These are phyloP conservation scores for Falco novaeseelandiae DNA, from an alignment of 2,797 vertebrate genomes.

Conservation along the genomic window DNA sequence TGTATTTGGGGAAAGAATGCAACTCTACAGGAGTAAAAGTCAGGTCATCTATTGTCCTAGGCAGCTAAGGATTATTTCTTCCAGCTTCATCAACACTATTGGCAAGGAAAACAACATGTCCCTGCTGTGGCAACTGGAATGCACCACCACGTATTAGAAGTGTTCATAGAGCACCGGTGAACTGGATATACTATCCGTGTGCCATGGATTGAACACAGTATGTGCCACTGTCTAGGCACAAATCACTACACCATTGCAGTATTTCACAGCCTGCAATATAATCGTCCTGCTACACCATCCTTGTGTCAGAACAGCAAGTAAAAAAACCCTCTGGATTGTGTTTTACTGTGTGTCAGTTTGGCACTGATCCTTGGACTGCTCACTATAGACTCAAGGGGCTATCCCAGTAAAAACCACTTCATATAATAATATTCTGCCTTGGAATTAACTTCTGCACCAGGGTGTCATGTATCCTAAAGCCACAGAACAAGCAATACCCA, in stretches of 20 bases:
- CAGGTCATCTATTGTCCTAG: not conserved
- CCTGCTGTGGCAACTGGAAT: not conserved
- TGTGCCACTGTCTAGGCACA: not conserved
- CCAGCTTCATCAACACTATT: not conserved
- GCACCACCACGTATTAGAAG: not conserved
- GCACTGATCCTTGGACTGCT: not conserved
- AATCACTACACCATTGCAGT: not conserved
- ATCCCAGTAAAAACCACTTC: not conserved
- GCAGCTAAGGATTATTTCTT: not conserved
- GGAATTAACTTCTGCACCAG: not conserved
- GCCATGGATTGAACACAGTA: not conserved
- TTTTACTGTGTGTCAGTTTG: not conserved
- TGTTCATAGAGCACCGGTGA: not conserved
- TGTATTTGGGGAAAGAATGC: not conserved
- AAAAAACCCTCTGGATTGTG: not conserved
- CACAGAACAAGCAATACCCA: not conserved
- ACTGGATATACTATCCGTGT: not conserved
- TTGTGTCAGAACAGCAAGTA: not conserved
- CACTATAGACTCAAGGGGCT: not conserved
- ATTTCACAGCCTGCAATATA: not conserved
- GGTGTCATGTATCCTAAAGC: not conserved
- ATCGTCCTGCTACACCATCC: accelerated
- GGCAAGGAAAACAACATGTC: accelerated
- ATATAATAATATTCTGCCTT: not conserved
- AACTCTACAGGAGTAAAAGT: not conserved